Evolutionary conservation across 2,888 invertebrate genomes (phyloP), one percentile per base, ranked within the genome.

Genomic region (Heliconius ismenius): DNA sequence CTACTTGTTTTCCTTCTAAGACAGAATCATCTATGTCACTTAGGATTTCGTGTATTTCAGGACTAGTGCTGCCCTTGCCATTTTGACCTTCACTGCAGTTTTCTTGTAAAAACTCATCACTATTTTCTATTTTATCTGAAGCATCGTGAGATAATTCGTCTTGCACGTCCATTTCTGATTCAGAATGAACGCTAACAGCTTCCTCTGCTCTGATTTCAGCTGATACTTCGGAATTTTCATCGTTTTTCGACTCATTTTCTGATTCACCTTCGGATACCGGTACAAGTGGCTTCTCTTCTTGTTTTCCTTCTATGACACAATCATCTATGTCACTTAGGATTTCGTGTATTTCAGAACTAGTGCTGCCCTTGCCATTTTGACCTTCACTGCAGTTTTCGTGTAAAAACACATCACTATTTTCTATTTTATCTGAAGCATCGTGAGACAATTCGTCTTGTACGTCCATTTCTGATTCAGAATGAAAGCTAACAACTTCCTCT

Each of bases 301-400:
- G 78, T 79, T 86, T 81, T 83, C 85, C 86, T 79, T 90, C 88
- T 88, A 87, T 64, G 0, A 86, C 82, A 85, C 85, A 86, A 81
- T 95, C 95, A 83, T 95, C 95, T 87, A 95, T 91, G 80, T 93
- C 94, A 86, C 91, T 92, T 24, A 86, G 80, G 78, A 92, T 90
- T 84, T 93, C 92, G 74, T 92, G 90, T 39, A 91, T 88, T 82
- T 94, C 95, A 60, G 88, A 84, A 79, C 83, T 90, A 32, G 81
- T 80, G 75, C 79, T 87, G 72, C 81, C 83, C 73, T 84, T 85
- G 9, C 87, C 89, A 83, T 90, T 91, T 70, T 86, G 85, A 74
- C 81, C 85, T 60, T 84, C 86, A 78, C 84, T 81, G 32, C 32
- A 32, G 81, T 83, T 85, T 80, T 89, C 87, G 81, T 88, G 77